These are phyloP conservation scores for Ataeniobius toweri DNA, from an alignment of 2,797 vertebrate genomes.

Conservation along the genomic window DNA sequence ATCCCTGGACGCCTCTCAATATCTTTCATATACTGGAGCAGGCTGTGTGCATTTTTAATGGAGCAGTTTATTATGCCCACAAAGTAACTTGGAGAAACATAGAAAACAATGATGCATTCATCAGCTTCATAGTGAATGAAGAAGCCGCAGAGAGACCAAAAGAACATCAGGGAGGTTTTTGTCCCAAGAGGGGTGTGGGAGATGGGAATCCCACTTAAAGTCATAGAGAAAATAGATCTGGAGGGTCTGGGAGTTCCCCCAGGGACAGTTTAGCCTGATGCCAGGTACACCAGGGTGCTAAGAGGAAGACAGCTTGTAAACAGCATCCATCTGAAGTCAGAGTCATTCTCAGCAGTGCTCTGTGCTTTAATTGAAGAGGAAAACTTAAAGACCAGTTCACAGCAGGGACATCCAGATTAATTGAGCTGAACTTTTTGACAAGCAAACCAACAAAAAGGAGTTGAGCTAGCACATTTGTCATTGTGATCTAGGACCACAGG, in stretches of 20 bases:
- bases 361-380: conserved; percentile 19
- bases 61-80: conserved; percentile 48
- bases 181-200: conserved; percentile 43
- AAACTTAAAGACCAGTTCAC: conserved; percentile 7
- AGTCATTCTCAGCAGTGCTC: conserved; percentile 14
- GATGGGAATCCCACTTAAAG: conserved; percentile 58
- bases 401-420: conserved; percentile 25
- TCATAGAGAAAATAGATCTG: conserved; percentile 46
- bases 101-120: conserved; percentile 57
- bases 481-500: conserved; percentile 17
- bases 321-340: conserved; percentile 38
- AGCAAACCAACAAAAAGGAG: conserved; percentile 7
- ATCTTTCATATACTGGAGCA: conserved; percentile 47
- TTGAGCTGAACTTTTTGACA: conserved; percentile 23
- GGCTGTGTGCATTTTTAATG: conserved; percentile 45
- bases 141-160: conserved; percentile 37
- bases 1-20: conserved; percentile 57
- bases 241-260: not conserved
- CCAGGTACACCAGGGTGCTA: conserved; percentile 12
- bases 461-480: not conserved
- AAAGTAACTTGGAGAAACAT: conserved; percentile 52
- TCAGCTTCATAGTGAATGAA: conserved; percentile 37
- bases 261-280: conserved; percentile 30
- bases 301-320: conserved; percentile 50
- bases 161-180: conserved; percentile 55